A percentile compares a stretch with the other conserved stretches of the same genome.
Evolutionary conservation across 2,113 vertebrate genomes (phyloP).

Genomic region (Serinus canaria): DNA sequence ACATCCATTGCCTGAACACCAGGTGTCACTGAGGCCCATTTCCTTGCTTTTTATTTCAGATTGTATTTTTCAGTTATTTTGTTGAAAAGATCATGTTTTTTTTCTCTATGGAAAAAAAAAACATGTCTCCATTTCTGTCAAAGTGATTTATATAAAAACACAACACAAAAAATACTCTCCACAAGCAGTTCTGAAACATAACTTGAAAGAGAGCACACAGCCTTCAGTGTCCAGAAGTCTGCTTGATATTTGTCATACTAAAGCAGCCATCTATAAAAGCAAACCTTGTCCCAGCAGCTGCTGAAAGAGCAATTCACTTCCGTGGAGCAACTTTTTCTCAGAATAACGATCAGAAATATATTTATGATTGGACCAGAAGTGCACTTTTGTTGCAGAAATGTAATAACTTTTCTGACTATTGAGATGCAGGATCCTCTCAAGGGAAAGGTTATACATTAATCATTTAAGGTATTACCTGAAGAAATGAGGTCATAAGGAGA

Average conservation of each 20-base stretch:
- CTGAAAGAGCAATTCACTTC: neutral
- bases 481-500: slow-evolving; percentile 1
- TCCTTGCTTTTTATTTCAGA: neutral
- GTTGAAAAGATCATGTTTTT: accelerated
- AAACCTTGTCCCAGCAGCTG: neutral
- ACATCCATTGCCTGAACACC: neutral
- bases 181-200: neutral
- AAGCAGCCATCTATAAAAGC: neutral
- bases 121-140: neutral
- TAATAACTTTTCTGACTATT: neutral
- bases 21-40: neutral
- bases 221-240: neutral
- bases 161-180: neutral
- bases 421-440: neutral
- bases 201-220: neutral
- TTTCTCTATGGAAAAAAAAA: neutral
- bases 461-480: neutral
- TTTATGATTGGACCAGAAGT: neutral
- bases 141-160: neutral
- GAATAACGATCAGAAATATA: neutral
- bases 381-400: neutral
- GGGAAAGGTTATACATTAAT: slow-evolving; percentile 7
- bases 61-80: neutral
- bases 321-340: neutral
- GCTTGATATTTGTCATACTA: neutral